Evolutionary conservation across 2,113 vertebrate species (phyloP).

Genomic region (Zosterops hypoxanthus): DNA sequence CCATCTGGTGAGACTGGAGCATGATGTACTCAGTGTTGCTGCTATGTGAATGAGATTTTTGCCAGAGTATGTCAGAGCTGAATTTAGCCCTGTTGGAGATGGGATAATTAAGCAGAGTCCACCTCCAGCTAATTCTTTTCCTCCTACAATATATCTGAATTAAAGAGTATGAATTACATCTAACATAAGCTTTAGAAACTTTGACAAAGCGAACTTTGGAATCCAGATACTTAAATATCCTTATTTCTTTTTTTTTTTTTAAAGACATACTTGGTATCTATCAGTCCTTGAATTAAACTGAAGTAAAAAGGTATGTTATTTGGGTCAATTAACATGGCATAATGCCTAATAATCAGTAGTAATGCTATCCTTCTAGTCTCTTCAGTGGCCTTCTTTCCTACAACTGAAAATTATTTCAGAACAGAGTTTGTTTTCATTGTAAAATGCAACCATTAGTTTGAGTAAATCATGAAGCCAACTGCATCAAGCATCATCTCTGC

Average conservation of each 20-base stretch:
- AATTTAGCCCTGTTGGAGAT: not conserved
- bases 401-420: not conserved
- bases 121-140: slow-evolving; percentile 33
- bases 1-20: not conserved
- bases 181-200: not conserved
- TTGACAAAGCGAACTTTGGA: not conserved
- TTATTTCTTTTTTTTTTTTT: not conserved
- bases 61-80: not conserved
- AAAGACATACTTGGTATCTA: not conserved
- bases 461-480: not conserved
- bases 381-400: not conserved
- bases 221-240: not conserved
- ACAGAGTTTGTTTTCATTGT: not conserved
- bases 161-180: not conserved
- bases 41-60: slow-evolving; percentile 23
- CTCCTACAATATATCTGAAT: slow-evolving; percentile 5
- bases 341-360: not conserved
- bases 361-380: not conserved
- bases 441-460: not conserved
- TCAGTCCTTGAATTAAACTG: not conserved
- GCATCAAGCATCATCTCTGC: not conserved
- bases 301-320: not conserved
- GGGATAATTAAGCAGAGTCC: slow-evolving; percentile 23
- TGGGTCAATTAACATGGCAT: not conserved
- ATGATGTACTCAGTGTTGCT: not conserved